Base-by-base conservation (phyloP, 2,888 invertebrate species). In the Diplazon laetatorius region DNA sequence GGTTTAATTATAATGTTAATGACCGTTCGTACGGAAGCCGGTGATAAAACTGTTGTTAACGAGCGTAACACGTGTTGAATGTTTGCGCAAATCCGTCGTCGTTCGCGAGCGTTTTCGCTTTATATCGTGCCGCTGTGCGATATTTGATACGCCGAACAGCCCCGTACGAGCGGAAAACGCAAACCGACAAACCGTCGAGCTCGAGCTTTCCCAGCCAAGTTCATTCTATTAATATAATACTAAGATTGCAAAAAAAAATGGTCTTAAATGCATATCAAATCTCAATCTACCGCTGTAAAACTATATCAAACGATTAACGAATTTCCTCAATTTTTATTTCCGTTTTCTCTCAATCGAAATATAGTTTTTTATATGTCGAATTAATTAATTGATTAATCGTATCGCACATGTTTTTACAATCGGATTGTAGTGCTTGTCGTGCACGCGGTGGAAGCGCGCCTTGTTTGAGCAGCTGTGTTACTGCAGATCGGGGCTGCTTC, bases 401-500 rank as follows among this genome's bases (percentile, higher is more conserved):
- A 37, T 3, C 5, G 16, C 50, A 52, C 52, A 20, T 57, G 50
- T 55, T 16, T 55, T 65, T 59, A 59, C 65, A 48, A 66, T 59
- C 59, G 39, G 25, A 60, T 57, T 69, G 57, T 55, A 62, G 39
- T 68, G 55, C 46, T n/a, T n/a, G n/a, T 63, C 46, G 46, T 25
- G 57, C 50, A 62, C 76, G 52, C 71, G 68, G 44, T 70, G 57
- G 72, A 39, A 71, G 52, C 76, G 48, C 65, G 76, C 72, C 77
- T 78, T 83, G 82, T 83, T 83, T 83, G 81, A 83, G 80, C 83
- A 82, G 83, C 82, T 83, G 83, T 78, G 66, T 76, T 71, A 50
- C 65, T 77, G 69, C 73, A 73, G 52, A 37, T 68, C 25, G 68
- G 50, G 63, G 59, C 42, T 48, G 63, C 60, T 42, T n/a, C n/a